Evolutionary conservation across 2,888 invertebrate species (phyloP), one percentile per base, ranked within the genome.

Genomic region (Orthonevra nobilis): DNA sequence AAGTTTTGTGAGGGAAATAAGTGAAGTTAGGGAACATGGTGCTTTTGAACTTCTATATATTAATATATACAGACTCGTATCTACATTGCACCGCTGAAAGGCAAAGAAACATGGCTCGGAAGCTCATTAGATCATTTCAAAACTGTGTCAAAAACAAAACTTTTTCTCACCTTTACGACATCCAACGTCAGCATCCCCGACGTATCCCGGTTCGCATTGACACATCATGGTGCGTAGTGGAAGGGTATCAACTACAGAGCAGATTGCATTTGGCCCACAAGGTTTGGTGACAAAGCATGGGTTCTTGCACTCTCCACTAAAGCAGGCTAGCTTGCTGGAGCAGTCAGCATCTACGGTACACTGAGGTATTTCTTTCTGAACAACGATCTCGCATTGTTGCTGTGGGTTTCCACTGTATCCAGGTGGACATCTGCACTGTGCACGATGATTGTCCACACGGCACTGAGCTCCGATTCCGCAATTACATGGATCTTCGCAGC

Each of bases 191-290:
- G 97, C 96, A 87, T 97, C 96, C 82, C 97, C 97, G 82, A 94
- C 91, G 84, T 92, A 94, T 77, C 96, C 96, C 72, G 92, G 92
- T 77, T 94, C 91, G 86, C 97, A 97, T 85, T 94, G 93, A 87
- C 97, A 97, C 70, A 95, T 93, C 92, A 97, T 95, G 4, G 96
- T 96, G 83, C 96, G 92, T 89, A 96, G 91, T 3, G 97, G 97
- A 81, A 96, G 89, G 0, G 96, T 95, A 85, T 96, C 94, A 17
- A 96, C 93, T 6, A 97, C 96, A 5, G 93, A 92, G 86, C 97
- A 97, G 82, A 93, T 91, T 0, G 97, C 96, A 85, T 94, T 93
- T 30, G 90, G 86, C 10, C 96, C 96, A 85, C 96, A 97, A 0
- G 96, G 95, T 85, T 92, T 91, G 1, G 93, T 94, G 72, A 93